These are phyloP conservation scores for Mionectes macconnelli DNA, from an alignment of 2,113 vertebrate species.

Conservation along the genomic window DNA sequence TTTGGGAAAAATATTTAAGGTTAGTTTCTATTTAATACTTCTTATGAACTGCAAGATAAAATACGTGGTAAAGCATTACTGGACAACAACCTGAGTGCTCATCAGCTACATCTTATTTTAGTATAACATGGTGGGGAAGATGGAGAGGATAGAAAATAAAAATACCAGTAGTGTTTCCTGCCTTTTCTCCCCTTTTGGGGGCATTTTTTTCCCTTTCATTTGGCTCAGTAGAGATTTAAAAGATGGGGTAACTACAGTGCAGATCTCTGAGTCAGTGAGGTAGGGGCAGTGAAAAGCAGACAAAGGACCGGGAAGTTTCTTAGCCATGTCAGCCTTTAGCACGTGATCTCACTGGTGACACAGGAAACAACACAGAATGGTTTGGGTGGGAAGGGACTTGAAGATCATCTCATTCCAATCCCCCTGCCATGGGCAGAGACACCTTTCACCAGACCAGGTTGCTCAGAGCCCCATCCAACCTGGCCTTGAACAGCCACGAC, in stretches of 20 bases:
- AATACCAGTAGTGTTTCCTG: background rate
- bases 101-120: background rate
- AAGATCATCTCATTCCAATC: background rate
- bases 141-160: background rate
- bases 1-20: background rate
- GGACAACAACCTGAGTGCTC: background rate
- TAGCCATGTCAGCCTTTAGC: background rate
- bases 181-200: background rate
- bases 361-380: background rate
- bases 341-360: background rate
- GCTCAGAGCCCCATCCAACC: background rate
- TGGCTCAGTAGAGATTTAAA: background rate
- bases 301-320: background rate
- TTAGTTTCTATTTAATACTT: background rate
- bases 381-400: background rate
- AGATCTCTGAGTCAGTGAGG: background rate
- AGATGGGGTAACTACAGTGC: background rate
- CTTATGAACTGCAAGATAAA: background rate
- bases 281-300: background rate
- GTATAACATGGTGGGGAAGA: background rate
- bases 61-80: background rate
- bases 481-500: background rate
- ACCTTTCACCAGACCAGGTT: background rate
- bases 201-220: background rate
- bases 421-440: background rate